Evolutionary conservation across 1,140 invertebrate species (phyloP).

Genomic region (Drosophila carrolli): DNA sequence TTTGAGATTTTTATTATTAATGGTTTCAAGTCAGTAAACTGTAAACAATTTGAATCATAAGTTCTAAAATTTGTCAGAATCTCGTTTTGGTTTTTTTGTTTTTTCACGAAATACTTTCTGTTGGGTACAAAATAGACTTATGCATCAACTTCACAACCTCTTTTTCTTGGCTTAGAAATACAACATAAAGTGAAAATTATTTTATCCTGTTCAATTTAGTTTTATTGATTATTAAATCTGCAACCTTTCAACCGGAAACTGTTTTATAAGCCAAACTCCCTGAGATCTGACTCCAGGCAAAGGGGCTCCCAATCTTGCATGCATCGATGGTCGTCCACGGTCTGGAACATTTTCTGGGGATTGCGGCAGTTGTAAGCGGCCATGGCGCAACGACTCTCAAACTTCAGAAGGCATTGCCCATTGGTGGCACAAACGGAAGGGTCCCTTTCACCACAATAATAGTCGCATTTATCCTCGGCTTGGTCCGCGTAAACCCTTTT

Average conservation of each 20-base stretch:
- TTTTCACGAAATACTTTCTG: too few relatives aligned
- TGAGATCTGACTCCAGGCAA: conserved; percentile 52
- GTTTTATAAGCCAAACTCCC: conserved; percentile 37
- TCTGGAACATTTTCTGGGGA: conserved; percentile 64
- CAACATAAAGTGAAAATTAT: too few relatives aligned
- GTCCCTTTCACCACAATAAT: conserved; percentile 48
- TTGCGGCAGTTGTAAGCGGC: conserved; percentile 71
- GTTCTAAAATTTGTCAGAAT: too few relatives aligned
- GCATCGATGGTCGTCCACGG: conserved; percentile 64
- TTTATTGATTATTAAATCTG: conserved; percentile 10
- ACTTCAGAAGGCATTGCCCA: conserved; percentile 68
- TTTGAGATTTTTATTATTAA: too few relatives aligned
- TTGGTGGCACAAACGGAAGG: conserved; percentile 62
- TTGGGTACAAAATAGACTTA: too few relatives aligned
- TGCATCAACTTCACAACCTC: too few relatives aligned
- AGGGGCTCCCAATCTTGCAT: conserved; percentile 47
- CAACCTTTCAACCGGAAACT: conserved; percentile 15
- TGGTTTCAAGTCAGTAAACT: too few relatives aligned
- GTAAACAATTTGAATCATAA: too few relatives aligned
- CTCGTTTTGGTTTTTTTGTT: too few relatives aligned
- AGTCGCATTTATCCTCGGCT: conserved; percentile 54
- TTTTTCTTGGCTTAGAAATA: too few relatives aligned
- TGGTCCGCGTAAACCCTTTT: conserved; percentile 40
- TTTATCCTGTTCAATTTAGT: neutral
- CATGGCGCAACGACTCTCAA: conserved; percentile 65